Conservation (phyloP, 1,140 invertebrate genomes). For the Dendrolimus punctatus region DNA sequence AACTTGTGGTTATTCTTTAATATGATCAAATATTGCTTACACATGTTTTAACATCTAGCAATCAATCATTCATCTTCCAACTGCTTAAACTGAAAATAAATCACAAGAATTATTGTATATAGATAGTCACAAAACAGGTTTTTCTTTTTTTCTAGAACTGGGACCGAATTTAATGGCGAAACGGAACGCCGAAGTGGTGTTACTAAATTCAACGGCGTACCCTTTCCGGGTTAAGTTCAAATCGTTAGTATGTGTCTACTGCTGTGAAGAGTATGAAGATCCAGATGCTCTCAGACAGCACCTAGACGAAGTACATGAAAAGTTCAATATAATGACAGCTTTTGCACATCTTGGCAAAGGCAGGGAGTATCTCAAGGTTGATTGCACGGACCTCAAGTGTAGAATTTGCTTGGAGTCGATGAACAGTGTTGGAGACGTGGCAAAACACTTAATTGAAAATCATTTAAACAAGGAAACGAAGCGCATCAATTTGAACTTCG, state of each 20-base stretch:
- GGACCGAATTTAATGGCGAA: conserved; percentile 30
- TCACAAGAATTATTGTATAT: too few relatives aligned
- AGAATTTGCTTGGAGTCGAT: conserved; percentile 17
- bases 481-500: conserved; percentile 27
- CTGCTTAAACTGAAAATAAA: too few relatives aligned
- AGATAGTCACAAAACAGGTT: conserved; percentile 21
- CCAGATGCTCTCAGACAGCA: conserved; percentile 20
- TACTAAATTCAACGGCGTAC: conserved; percentile 50
- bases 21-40: too few relatives aligned
- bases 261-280: conserved; percentile 37
- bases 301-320: conserved; percentile 16
- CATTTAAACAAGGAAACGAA: conserved; percentile 20
- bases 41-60: too few relatives aligned
- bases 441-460: conserved; percentile 16
- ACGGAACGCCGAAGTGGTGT: conserved; percentile 53
- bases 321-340: conserved; percentile 19
- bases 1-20: too few relatives aligned
- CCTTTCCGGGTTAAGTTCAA: conserved; percentile 51
- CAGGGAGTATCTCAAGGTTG: conserved; percentile 28
- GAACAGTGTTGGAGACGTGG: conserved; percentile 15
- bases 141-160: conserved; percentile 22
- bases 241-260: conserved; percentile 51
- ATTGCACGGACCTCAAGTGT: conserved; percentile 20
- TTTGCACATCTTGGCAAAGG: conserved; percentile 19
- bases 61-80: too few relatives aligned